phyloP scores from a whole-genome alignment of 1,140 invertebrate genomes.

The Drosophila guanche region DNA sequence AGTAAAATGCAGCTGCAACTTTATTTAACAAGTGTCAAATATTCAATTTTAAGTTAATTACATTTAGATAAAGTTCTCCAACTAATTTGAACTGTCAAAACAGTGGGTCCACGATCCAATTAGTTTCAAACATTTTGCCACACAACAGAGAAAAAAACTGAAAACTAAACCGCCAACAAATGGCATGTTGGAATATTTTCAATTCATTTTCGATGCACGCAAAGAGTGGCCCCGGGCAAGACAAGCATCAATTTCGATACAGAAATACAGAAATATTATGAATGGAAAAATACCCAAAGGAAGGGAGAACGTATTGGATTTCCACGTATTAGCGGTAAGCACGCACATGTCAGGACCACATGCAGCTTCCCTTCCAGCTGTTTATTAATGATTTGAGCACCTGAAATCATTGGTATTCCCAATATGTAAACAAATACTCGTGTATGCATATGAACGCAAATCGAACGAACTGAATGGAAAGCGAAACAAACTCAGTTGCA shows the following conservation, averaged over 20 bases:
- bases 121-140: conserved; percentile 25
- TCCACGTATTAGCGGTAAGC: conserved; percentile 49
- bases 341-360: conserved; percentile 31
- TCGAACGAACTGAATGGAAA: conserved; percentile 43
- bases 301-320: neutral
- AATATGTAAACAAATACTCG: conserved; percentile 19
- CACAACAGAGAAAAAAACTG: conserved; percentile 19
- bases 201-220: neutral
- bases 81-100: conserved; percentile 32
- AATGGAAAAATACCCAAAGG: conserved; percentile 15
- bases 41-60: neutral
- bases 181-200: conserved; percentile 18
- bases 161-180: conserved; percentile 13
- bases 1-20: too few relatives aligned
- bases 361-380: conserved; percentile 4
- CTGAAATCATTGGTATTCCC: conserved; percentile 13
- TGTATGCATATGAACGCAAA: conserved; percentile 33
- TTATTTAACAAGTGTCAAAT: neutral
- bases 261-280: conserved; percentile 33
- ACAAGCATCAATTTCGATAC: neutral
- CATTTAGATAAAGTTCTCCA: conserved; percentile 13
- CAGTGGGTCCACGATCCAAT: conserved; percentile 19
- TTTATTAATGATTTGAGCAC: conserved; percentile 54
- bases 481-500: conserved; percentile 26
- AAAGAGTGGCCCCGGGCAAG: neutral